phyloP scores from a whole-genome alignment of 2,797 vertebrate species.

The Aplochiton taeniatus region DNA sequence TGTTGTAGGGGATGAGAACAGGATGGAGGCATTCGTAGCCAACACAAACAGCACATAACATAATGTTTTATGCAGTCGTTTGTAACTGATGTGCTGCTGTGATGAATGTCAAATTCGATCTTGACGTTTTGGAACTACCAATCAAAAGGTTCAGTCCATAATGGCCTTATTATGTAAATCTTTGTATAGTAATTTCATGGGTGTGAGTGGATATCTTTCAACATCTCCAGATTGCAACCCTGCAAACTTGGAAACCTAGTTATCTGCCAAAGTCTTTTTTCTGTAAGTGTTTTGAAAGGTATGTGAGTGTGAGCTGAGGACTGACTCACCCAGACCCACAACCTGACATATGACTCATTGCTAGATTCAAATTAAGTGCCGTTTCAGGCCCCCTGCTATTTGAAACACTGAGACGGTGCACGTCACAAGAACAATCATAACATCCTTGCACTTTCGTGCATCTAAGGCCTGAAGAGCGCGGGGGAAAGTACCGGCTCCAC shows the following conservation, averaged over 20 bases:
- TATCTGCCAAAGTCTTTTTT: slow-evolving; percentile 22
- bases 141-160: too few species aligned
- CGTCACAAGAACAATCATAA: background rate
- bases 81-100: too few species aligned
- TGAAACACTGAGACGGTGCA: slow-evolving; percentile 1
- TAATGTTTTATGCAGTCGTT: too few species aligned
- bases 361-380: slow-evolving; percentile 27
- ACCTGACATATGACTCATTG: slow-evolving; percentile 58
- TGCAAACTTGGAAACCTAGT: slow-evolving; percentile 23
- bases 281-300: slow-evolving; percentile 36
- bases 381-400: slow-evolving; percentile 12
- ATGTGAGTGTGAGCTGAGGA: slow-evolving; percentile 5
- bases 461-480: background rate
- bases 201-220: too few species aligned
- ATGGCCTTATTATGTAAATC: too few species aligned
- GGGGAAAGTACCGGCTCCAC: background rate
- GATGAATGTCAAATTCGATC: too few species aligned
- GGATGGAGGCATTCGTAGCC: too few species aligned
- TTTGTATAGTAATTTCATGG: too few species aligned
- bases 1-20: too few species aligned
- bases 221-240: background rate
- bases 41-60: too few species aligned
- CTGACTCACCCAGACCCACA: slow-evolving; percentile 58
- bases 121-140: too few species aligned
- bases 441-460: too few species aligned